Base-by-base conservation (phyloP, 1,140 invertebrate genomes). In the Tyrophagus putrescentiae region DNA sequence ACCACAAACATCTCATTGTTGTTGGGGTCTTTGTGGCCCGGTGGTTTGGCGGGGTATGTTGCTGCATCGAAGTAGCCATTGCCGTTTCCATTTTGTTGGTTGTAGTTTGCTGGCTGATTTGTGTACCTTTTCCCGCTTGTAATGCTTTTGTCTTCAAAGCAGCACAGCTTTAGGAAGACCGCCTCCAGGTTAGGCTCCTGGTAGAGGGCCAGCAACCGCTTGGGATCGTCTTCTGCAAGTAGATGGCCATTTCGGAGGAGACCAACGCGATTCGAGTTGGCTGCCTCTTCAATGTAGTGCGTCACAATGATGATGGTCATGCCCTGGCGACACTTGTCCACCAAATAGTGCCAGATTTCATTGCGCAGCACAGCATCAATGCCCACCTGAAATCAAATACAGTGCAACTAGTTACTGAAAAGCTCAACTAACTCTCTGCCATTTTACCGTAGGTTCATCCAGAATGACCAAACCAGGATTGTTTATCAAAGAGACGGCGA, bases 301-400 rank as follows among this genome's bases (percentile, higher is more conserved):
- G 89, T 92, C 1, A 88, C 92, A 65, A 92, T 87, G 64, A 93
- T 87, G 62, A 93, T 84, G 6, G 88, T 92, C 68, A 85, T 88
- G 66, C 82, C 79, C 28, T 82, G 80, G 72, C 80, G 80, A 64
- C 84, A 83, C 59, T 82, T 82, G 72, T 80, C 80, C 27, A 88
- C 81, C 66, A 92, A 73, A 68, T 92, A 87, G 65, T 87, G 84
- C 88, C 88, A 93, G 66, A 93, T 92, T 6, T 56, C n/a, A 44
- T 64, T 44, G 6, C 61, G 31, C 7, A 64, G 44, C 5, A 74
- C 48, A 13, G 72, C 73, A 64, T 74, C 73, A 4, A 74, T 70
- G 6, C 73, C 73, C 7, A 73, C n/a, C n/a, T n/a, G 4, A 56
- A 32, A 3, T 21, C n/a, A n/a, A n/a, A n/a, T n/a, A n/a, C n/a